Conservation (phyloP, 2,888 invertebrate genomes). For the Trichogramma dendrolimi region DNA sequence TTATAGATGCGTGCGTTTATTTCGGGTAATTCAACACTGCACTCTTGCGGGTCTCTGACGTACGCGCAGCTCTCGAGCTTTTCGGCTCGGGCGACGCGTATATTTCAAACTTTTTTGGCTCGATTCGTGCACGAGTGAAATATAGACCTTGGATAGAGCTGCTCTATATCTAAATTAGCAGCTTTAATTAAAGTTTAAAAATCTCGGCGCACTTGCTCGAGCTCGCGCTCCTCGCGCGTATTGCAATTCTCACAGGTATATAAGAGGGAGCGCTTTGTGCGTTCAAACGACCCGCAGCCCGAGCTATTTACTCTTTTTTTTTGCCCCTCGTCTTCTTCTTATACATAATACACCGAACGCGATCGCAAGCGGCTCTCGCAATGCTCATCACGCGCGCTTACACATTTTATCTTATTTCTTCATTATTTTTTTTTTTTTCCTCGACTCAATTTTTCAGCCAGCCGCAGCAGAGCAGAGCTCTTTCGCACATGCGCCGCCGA, state of each 20-base stretch:
- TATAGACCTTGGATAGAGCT: too few relatives aligned
- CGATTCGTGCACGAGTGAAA: too few relatives aligned
- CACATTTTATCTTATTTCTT: slow-evolving; percentile 18
- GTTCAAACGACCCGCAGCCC: slow-evolving; percentile 9
- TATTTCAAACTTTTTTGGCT: too few relatives aligned
- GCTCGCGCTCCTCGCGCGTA: not conserved
- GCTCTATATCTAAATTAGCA: too few relatives aligned
- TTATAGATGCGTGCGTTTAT: too few relatives aligned
- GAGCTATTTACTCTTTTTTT: slow-evolving; percentile 30
- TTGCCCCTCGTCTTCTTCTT: slow-evolving; percentile 17
- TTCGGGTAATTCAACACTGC: too few relatives aligned
- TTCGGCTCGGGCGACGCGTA: too few relatives aligned
- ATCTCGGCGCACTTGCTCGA: too few relatives aligned
- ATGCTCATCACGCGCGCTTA: slow-evolving; percentile 38
- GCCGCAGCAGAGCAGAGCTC: not conserved
- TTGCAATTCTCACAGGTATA: slow-evolving; percentile 1
- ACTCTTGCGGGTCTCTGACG: too few relatives aligned
- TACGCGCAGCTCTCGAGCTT: too few relatives aligned
- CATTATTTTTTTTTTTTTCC: slow-evolving; percentile 2
- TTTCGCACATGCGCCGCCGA: too few relatives aligned
- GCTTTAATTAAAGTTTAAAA: too few relatives aligned
- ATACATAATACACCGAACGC: slow-evolving; percentile 24
- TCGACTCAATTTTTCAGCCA: not conserved
- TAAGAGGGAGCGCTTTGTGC: not conserved
- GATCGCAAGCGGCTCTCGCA: slow-evolving; percentile 28